Evolutionary conservation across 2,888 invertebrate species (phyloP).

Genomic region (Eupeodes latifasciatus): DNA sequence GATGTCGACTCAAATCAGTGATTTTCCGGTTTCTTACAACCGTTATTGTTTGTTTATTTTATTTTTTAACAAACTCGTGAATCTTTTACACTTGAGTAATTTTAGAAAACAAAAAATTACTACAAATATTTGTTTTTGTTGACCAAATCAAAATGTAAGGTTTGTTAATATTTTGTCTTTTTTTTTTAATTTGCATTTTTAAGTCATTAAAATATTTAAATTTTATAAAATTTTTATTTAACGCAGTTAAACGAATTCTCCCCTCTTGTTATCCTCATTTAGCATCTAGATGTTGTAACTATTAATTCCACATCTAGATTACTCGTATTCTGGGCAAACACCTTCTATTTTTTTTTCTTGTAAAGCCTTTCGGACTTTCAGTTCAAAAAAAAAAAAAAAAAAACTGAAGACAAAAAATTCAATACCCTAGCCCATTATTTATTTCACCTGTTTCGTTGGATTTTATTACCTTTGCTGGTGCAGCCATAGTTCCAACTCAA

Average conservation of each 20-base stretch:
- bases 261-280: background rate
- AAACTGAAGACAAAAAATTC: slow-evolving; percentile 24
- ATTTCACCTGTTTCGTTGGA: slow-evolving; percentile 72
- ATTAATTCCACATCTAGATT: slow-evolving; percentile 44
- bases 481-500: slow-evolving; percentile 51
- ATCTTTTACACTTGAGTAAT: background rate
- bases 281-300: slow-evolving; percentile 7
- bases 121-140: background rate
- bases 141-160: background rate
- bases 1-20: no score
- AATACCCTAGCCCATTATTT: slow-evolving; percentile 51
- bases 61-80: background rate
- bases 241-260: background rate
- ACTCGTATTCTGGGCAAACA: slow-evolving; percentile 48
- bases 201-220: slow-evolving; percentile 30
- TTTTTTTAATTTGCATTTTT: background rate
- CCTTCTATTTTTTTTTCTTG: slow-evolving; percentile 23
- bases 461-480: slow-evolving; percentile 56
- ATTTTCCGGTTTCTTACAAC: no score
- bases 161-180: background rate
- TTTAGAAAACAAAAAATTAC: background rate
- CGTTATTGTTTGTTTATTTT: no score
- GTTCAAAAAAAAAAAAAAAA: background rate
- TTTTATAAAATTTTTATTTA: slow-evolving; percentile 16
- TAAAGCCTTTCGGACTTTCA: slow-evolving; percentile 6